Conservation (phyloP, 2,888 invertebrate genomes). For the Nomada ferruginata region DNA sequence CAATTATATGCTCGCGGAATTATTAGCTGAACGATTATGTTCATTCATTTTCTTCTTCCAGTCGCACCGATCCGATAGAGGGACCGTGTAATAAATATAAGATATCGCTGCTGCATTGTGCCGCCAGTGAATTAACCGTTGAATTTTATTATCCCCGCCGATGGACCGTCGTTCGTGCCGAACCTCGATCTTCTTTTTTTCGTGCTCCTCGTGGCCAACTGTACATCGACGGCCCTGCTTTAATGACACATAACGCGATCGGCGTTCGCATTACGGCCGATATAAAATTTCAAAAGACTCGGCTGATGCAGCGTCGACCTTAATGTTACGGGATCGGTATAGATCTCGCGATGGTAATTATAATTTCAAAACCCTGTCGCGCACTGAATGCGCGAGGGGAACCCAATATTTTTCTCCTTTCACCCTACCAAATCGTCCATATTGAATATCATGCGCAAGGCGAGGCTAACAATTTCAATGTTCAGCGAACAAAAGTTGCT, state of each 20-base stretch:
- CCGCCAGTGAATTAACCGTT: conserved; percentile 19
- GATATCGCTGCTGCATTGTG: neutral
- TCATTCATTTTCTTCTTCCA: neutral
- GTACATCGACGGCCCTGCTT: conserved; percentile 39
- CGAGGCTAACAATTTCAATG: conserved; percentile 13
- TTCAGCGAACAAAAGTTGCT: neutral
- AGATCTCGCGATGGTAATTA: conserved; percentile 30
- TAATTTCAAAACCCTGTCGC: conserved; percentile 8
- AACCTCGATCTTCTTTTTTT: neutral
- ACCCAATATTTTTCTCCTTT: neutral
- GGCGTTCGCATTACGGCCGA: conserved; percentile 40
- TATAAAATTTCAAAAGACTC: conserved; percentile 46
- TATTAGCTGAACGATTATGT: neutral
- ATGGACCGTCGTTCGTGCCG: conserved; percentile 5
- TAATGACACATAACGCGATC: conserved; percentile 51
- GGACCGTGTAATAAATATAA: conserved; percentile 15
- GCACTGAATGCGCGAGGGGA: neutral
- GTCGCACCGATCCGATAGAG: neutral
- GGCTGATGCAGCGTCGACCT: conserved; percentile 6
- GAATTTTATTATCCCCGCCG: conserved; percentile 38
- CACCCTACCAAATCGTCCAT: too few species aligned
- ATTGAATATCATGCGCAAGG: neutral
- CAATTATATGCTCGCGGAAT: conserved; percentile 17
- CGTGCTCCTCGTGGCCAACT: neutral
- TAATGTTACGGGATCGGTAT: conserved; percentile 22